Percentiles rank a stretch among this genome's conserved stretches.
These are phyloP conservation scores for Kobus ellipsiprymnus DNA, from an alignment of 2,113 vertebrate genomes.

Conservation along the genomic window DNA sequence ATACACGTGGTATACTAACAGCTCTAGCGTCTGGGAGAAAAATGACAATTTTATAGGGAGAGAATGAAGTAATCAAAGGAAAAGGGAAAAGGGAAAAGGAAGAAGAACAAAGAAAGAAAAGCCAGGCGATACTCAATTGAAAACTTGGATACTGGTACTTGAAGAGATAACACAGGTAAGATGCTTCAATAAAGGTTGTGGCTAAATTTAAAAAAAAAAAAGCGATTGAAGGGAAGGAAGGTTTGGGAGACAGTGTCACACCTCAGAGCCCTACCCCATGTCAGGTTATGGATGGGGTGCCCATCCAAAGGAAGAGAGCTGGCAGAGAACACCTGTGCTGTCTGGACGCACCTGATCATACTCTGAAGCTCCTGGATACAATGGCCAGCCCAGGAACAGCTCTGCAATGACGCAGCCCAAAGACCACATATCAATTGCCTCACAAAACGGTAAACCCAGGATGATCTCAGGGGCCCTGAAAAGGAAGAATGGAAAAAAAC, in stretches of 20 bases:
- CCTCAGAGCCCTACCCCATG: fast-evolving
- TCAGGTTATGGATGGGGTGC: not conserved
- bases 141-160: not conserved
- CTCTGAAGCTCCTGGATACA: conserved; percentile 97
- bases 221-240: not conserved
- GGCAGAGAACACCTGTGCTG: not conserved
- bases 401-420: conserved; percentile 98
- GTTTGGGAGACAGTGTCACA: not conserved
- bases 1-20: not conserved
- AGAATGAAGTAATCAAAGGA: conserved; percentile 14
- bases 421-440: conserved; percentile 99
- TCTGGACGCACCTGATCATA: conserved; percentile 92
- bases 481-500: conserved; percentile 7
- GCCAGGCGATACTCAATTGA: not conserved
- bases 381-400: conserved; percentile 97
- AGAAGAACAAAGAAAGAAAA: fast-evolving
- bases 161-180: not conserved
- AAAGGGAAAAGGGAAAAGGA: not conserved
- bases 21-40: not conserved
- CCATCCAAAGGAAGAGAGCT: not conserved
- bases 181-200: not conserved
- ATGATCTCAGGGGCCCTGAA: conserved; percentile 98
- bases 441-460: conserved; percentile 96
- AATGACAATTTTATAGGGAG: conserved; percentile 41
- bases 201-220: not conserved